Percentiles rank a stretch among this genome's conserved stretches.
These are phyloP conservation scores for Ditula angustiorana DNA, from an alignment of 2,888 invertebrate species.

Conservation along the genomic window DNA sequence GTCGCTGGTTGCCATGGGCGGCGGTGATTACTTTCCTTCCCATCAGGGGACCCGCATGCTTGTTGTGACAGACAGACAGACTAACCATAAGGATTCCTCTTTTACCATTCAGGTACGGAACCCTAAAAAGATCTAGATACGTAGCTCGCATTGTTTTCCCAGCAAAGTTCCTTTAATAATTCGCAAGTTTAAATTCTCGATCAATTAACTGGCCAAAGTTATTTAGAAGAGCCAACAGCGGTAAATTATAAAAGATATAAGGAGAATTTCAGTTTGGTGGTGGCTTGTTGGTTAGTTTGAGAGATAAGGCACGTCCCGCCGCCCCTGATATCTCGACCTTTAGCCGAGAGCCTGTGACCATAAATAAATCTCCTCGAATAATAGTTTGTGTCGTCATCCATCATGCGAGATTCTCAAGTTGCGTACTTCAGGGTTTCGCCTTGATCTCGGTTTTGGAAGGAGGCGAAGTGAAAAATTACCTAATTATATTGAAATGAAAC, in stretches of 20 bases:
- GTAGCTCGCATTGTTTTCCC: neutral
- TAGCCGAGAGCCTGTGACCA: constrained; percentile 47
- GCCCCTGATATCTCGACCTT: constrained; percentile 53
- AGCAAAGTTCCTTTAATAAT: neutral
- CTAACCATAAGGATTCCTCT: too few species aligned
- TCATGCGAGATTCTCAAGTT: constrained; percentile 36
- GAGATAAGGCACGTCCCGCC: constrained; percentile 59
- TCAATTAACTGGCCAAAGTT: constrained; percentile 28
- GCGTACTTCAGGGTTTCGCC: constrained; percentile 15
- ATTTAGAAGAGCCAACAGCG: constrained; percentile 36
- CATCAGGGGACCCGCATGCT: too few species aligned
- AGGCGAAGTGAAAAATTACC: neutral
- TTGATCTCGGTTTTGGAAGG: constrained; percentile 5
- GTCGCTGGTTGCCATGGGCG: too few species aligned
- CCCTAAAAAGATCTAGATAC: neutral
- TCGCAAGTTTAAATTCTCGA: constrained; percentile 23
- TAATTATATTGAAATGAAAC: neutral
- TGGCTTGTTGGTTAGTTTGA: constrained; percentile 42
- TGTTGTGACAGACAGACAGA: too few species aligned
- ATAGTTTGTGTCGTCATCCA: constrained; percentile 39
- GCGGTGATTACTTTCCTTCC: too few species aligned
- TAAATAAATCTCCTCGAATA: constrained; percentile 44
- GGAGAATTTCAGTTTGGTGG: constrained; percentile 54
- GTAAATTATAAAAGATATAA: constrained; percentile 56
- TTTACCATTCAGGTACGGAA: too few species aligned